Percentiles rank a stretch among this genome's conserved stretches.
Conservation (phyloP, 2,888 invertebrate species). For the Strigamia maritima region DNA sequence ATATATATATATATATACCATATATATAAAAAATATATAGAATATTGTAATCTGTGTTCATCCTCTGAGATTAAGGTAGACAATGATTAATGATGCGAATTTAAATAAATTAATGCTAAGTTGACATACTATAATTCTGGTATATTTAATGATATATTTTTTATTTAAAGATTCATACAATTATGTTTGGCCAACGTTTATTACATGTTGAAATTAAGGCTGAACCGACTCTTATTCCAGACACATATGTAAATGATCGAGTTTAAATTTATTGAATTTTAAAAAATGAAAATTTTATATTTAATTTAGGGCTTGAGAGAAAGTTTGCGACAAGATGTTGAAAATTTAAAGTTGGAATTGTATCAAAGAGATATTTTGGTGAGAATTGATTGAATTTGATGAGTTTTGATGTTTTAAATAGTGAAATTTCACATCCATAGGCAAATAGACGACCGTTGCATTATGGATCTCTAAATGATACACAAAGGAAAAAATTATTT, state of each 20-base stretch:
- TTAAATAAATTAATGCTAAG: too few relatives aligned
- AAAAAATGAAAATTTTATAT: neutral
- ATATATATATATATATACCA: too few relatives aligned
- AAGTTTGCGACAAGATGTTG: neutral
- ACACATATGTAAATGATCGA: neutral
- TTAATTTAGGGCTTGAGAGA: neutral
- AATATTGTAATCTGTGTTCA: too few relatives aligned
- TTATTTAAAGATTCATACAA: neutral
- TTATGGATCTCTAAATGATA: neutral
- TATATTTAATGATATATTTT: neutral
- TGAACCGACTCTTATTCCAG: neutral
- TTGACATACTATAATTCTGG: too few relatives aligned
- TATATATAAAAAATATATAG: too few relatives aligned
- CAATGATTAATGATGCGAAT: too few relatives aligned
- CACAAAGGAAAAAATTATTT: neutral
- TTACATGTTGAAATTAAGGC: neutral
- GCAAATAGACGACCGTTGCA: neutral
- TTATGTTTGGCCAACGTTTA: slow-evolving; percentile 5
- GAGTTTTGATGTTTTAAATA: neutral
- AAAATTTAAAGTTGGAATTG: neutral
- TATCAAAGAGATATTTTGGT: neutral
- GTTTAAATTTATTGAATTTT: neutral
- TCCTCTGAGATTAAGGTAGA: too few relatives aligned
- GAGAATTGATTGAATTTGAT: neutral
- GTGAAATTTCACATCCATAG: neutral